Evolutionary conservation across 2,113 vertebrate genomes (phyloP).

Genomic region (Himantopus leucocephalus): DNA sequence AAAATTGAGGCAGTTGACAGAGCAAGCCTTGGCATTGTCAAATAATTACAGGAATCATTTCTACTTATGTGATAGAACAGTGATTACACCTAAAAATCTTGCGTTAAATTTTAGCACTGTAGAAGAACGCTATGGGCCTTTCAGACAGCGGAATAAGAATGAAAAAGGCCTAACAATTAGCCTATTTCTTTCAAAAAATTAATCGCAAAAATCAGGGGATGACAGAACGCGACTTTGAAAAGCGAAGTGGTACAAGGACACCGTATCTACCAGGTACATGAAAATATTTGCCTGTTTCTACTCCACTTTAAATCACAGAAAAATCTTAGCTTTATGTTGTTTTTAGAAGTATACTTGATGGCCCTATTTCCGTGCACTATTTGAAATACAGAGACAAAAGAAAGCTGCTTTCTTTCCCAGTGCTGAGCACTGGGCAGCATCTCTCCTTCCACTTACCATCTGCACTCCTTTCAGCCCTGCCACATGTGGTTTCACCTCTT

Average conservation of each 20-base stretch:
- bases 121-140: not conserved
- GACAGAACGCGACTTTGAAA: not conserved
- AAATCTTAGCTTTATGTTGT: not conserved
- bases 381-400: not conserved
- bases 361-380: not conserved
- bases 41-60: not conserved
- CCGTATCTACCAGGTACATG: accelerated
- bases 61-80: not conserved
- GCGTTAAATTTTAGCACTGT: not conserved
- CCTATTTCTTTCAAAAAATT: not conserved
- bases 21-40: not conserved
- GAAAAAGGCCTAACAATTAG: not conserved
- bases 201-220: not conserved
- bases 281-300: not conserved
- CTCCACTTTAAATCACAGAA: not conserved
- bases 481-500: not conserved
- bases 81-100: not conserved
- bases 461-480: not conserved
- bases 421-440: not conserved
- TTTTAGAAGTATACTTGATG: accelerated
- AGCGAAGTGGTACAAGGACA: not conserved
- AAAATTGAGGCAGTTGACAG: not conserved
- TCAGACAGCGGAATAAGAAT: not conserved
- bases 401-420: not conserved
- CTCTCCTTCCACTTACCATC: not conserved